Evolutionary conservation across 2,113 vertebrate genomes (phyloP), one percentile per base, ranked within the genome.

Genomic region (Phyllostomus hastatus): DNA sequence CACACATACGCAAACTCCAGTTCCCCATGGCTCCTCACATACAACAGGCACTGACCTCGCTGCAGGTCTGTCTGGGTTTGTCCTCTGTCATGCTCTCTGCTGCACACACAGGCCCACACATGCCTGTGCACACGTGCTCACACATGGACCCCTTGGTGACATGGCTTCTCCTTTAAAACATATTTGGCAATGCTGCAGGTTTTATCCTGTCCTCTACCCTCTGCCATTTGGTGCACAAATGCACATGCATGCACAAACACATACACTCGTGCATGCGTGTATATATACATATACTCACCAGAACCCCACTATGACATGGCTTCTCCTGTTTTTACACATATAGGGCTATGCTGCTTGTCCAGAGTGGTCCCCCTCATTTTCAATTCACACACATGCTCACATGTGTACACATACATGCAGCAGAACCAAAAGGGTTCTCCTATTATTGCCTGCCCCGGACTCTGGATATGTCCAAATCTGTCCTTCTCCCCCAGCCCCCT

Each of bases 271-370:
- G 1, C 43, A 67, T 1, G 0, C 2, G 22, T 59, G 57, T 17
- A 4, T 22, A 10, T 28, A 46, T 24, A 35, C 0, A 26, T 16
- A 38, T 52, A 64, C 33, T 92, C 78, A 69, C 72, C 81, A 90
- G 93, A 90, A 76, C 69, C 72, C 66, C 84, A 46, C 19, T 28
- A 57, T 7, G 7, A 95, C 97, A 97, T 96, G 97, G 97, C 96
- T 98, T 98, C 86, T 97, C 82, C 72, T 94, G 78, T 86, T 97
- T 97, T 87, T 93, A 96, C 78, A 87, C 20, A 59, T 33, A 83
- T 61, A 89, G 86, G 93, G 89, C n/a, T 87, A 81, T 94, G 57
- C 70, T 94, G 48, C 80, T 70, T 75, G 57, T 78, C 81, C 54
- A 79, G 61, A 93, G 50, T 78, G 81, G 4, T 69, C 52, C 95